Base-by-base conservation (phyloP, 2,113 vertebrate genomes). In the Uria aalge region DNA sequence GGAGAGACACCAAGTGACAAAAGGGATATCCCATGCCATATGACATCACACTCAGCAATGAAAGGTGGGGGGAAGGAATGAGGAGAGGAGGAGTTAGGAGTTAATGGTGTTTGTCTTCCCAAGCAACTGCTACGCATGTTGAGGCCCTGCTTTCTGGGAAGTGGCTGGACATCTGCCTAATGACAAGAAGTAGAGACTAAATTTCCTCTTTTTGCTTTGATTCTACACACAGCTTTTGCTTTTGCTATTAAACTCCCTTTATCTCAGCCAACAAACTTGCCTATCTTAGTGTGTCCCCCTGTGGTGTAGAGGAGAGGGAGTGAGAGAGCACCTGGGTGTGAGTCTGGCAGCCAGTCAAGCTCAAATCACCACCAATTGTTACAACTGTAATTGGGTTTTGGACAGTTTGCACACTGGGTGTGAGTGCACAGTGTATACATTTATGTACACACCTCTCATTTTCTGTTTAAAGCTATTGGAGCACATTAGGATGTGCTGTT, bases 81-180 rank as follows among this genome's bases (percentile, higher is more conserved):
- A 72, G 27, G n/a, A 34, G 30, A 34, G 7, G 6, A 77, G 14
- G 10, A 16, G 2, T 15, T 85, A 48, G 15, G 24, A 66, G 2
- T n/a, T 88, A 41, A 12, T 8, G 4, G 18, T 20, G 3, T 45
- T 45, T 59, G 32, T 27, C 19, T 64, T n/a, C 23, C 41, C 40
- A 62, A 82, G 16, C 0, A 75, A 21, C 8, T 23, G 2, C 2
- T 63, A 18, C 0, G 2, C 5, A 43, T 22, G 3, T 16, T 38
- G 27, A 75, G 16, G 11, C 1, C 9, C 13, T 22, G 5, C 24
- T 85, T 64, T 12, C 5, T 3, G 5, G 29, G 8, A 85, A 52
- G 4, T 11, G 2, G 8, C 17, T 71, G 29, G 8, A n/a, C n/a
- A 55, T 41, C 8, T 74, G 13, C 18, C 12, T 82, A 43, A 30